Evolutionary conservation across 1,140 invertebrate species (phyloP), one percentile per base, ranked within the genome.

Genomic region (Teleogryllus occipitalis): DNA sequence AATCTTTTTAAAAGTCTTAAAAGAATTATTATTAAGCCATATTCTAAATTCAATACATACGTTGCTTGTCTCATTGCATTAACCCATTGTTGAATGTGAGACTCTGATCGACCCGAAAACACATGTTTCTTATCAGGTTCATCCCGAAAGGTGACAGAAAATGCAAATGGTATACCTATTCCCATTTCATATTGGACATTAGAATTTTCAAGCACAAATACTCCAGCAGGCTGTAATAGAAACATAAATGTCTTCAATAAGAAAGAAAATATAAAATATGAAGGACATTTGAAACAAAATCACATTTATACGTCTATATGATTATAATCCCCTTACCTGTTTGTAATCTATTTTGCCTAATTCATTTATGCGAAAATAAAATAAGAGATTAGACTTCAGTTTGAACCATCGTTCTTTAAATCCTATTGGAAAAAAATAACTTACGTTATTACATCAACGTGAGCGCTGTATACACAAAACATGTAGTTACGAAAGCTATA

Each of bases 391-490:
- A 81, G 88, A 89, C 77, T 90, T 89, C 14, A 93, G 85, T 82
- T 92, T 91, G 83, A 93, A 93, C 91, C 91, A 93, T 84, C 91
- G 88, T 82, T 93, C 91, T 84, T 92, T 92, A 82, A 89, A 93
- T 54, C 84, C 89, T 90, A 82, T 46, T 87, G 85, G 39, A 49
- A 82, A 80, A 79, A 75, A 2, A 39, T 5, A 39, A 39, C 1
- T 39, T 39, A 39, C 27, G 27, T 39, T 39, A 39, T 39, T 39
- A 39, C 27, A 39, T 39, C 27, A 39, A 39, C 27, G 27, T 39
- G 27, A 39, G 27, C 1, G 27, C 27, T 1, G 27, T 39, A 39
- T 39, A 5, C 27, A 39, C 1, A 2, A 2, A 39, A 39, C 27
- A 39, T 39, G 27, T 39, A 39, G 27, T 39, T 39, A 39, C 27